These are phyloP conservation scores for Ephestia elutella DNA, from an alignment of 1,140 invertebrate species.

Conservation along the genomic window DNA sequence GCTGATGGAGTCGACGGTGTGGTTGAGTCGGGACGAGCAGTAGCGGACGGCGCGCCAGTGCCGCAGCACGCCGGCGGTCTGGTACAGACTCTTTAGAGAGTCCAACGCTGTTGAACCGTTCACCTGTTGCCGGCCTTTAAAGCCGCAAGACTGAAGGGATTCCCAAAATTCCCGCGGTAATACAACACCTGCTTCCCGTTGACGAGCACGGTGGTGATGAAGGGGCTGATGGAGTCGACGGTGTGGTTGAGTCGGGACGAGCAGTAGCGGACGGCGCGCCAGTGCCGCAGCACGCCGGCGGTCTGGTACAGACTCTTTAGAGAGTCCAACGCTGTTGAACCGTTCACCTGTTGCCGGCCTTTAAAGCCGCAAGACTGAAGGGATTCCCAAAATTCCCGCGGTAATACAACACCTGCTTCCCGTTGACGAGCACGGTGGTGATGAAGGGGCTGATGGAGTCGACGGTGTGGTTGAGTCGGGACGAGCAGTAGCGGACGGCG, in stretches of 20 bases:
- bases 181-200: conserved; percentile 98
- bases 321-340: conserved; percentile 79
- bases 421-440: conserved; percentile 96
- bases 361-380: no score
- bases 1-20: conserved; percentile 97
- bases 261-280: conserved; percentile 95
- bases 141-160: no score
- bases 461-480: conserved; percentile 93
- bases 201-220: conserved; percentile 96
- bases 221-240: conserved; percentile 98
- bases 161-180: no score
- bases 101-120: conserved; percentile 79
- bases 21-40: conserved; percentile 92
- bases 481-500: conserved; percentile 95
- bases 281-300: conserved; percentile 91
- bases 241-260: conserved; percentile 94
- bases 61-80: conserved; percentile 88
- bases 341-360: no score
- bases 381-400: no score
- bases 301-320: conserved; percentile 88
- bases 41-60: conserved; percentile 96
- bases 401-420: conserved; percentile 83
- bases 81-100: conserved; percentile 86
- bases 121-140: no score
- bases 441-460: conserved; percentile 99